phyloP scores from a whole-genome alignment of 2,113 vertebrate species.

The Chloropsis cyanopogon region DNA sequence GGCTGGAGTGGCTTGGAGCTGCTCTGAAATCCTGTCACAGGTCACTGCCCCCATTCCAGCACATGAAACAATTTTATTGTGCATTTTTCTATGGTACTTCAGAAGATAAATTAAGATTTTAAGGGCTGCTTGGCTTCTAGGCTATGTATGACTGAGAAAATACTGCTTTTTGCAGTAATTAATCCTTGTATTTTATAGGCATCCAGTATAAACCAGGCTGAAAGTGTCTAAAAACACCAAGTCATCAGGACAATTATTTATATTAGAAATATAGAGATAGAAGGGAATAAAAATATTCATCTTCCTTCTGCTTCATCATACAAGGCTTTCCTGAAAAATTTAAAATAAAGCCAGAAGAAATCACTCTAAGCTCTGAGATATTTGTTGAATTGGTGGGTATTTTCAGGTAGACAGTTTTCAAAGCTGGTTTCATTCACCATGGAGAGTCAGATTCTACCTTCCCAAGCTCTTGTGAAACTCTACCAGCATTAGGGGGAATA shows the following conservation, averaged over 20 bases:
- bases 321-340: background rate
- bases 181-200: background rate
- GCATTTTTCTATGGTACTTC: background rate
- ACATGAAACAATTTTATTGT: background rate
- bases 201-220: background rate
- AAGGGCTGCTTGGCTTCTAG: background rate
- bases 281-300: background rate
- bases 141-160: background rate
- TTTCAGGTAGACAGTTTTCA: background rate
- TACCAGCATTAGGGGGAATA: accelerated
- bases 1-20: background rate
- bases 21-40: background rate
- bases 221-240: background rate
- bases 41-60: background rate
- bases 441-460: background rate
- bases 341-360: background rate
- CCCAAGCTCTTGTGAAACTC: background rate
- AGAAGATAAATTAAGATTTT: background rate
- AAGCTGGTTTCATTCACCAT: background rate
- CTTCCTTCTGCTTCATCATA: background rate
- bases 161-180: background rate
- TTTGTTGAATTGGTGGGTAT: background rate
- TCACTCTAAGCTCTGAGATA: background rate
- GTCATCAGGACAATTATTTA: background rate
- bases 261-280: background rate